phyloP scores from a whole-genome alignment of 2,888 invertebrate species.

The Melikaiella ostensackeni region DNA sequence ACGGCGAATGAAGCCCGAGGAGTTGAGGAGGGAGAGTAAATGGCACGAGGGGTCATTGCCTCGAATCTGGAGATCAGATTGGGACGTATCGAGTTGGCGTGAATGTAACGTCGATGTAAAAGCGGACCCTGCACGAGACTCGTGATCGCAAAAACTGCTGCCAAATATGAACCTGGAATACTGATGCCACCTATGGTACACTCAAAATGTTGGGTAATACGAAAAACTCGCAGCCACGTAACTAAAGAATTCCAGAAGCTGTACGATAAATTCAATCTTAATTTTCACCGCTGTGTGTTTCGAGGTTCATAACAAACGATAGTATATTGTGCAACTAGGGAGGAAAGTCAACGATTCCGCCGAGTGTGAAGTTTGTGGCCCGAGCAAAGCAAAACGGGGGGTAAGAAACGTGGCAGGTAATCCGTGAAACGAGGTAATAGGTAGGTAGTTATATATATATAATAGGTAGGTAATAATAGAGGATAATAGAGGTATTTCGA shows the following conservation, averaged over 20 bases:
- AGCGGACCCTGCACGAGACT: conserved; percentile 48
- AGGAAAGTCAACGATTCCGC: too few species aligned
- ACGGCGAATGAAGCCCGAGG: conserved; percentile 24
- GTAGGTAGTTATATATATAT: too few species aligned
- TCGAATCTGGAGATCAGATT: conserved; percentile 71
- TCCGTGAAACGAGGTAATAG: too few species aligned
- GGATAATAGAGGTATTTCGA: too few species aligned
- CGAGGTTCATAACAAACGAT: not conserved
- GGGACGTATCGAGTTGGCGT: conserved; percentile 66
- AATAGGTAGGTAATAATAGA: too few species aligned
- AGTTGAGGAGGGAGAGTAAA: conserved; percentile 66
- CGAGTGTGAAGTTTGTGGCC: too few species aligned
- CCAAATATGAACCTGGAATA: conserved; percentile 44
- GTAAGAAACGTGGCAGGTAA: too few species aligned
- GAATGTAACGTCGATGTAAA: conserved; percentile 57
- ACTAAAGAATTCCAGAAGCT: not conserved
- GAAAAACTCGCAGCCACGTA: not conserved
- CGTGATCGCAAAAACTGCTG: conserved; percentile 42
- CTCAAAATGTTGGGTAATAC: not conserved
- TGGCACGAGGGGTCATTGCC: conserved; percentile 76
- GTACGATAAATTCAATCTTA: not conserved
- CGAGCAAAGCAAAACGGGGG: too few species aligned
- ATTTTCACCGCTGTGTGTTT: not conserved
- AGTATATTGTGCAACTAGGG: too few species aligned
- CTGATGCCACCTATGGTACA: not conserved